Percentiles rank a stretch among this genome's conserved stretches.
These are phyloP conservation scores for Drosophila ironensis DNA, from an alignment of 1,140 invertebrate genomes.

Conservation along the genomic window DNA sequence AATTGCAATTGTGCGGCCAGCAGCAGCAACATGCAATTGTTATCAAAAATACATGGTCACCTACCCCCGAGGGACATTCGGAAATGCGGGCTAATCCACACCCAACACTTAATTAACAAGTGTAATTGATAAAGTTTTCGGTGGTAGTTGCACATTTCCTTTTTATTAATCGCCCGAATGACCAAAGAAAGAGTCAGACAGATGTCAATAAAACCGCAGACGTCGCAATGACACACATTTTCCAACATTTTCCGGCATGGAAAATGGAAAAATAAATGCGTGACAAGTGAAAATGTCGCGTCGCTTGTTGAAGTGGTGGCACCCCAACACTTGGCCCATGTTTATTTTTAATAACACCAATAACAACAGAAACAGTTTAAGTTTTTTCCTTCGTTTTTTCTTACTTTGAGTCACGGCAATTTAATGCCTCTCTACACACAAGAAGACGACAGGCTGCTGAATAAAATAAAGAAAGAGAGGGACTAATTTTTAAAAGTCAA, in stretches of 20 bases:
- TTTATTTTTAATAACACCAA: constrained; percentile 64
- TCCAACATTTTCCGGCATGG: constrained; percentile 9
- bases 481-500: constrained; percentile 54
- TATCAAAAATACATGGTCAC: constrained; percentile 55
- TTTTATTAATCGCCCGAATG: constrained; percentile 58
- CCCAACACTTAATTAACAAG: constrained; percentile 68
- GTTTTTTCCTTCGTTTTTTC: constrained; percentile 30
- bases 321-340: constrained; percentile 26
- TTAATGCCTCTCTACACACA: constrained; percentile 18
- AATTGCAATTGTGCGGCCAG: constrained; percentile 67
- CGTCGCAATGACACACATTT: constrained; percentile 61
- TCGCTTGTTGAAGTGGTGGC: constrained; percentile 19
- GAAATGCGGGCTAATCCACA: constrained; percentile 68
- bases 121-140: constrained; percentile 68
- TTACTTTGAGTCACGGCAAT: constrained; percentile 60
- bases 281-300: constrained; percentile 69
- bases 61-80: constrained; percentile 18
- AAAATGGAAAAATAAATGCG: constrained; percentile 50
- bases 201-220: constrained; percentile 62
- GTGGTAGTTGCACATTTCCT: constrained; percentile 12
- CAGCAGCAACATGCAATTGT: constrained; percentile 67
- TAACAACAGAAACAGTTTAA: constrained; percentile 31
- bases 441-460: constrained; percentile 7
- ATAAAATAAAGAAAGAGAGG: constrained; percentile 11
- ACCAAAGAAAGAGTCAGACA: constrained; percentile 18